A percentile compares a stretch with the other conserved stretches of the same genome.
These are phyloP conservation scores for Oplegnathus fasciatus DNA, from an alignment of 2,113 vertebrate genomes.

Conservation along the genomic window DNA sequence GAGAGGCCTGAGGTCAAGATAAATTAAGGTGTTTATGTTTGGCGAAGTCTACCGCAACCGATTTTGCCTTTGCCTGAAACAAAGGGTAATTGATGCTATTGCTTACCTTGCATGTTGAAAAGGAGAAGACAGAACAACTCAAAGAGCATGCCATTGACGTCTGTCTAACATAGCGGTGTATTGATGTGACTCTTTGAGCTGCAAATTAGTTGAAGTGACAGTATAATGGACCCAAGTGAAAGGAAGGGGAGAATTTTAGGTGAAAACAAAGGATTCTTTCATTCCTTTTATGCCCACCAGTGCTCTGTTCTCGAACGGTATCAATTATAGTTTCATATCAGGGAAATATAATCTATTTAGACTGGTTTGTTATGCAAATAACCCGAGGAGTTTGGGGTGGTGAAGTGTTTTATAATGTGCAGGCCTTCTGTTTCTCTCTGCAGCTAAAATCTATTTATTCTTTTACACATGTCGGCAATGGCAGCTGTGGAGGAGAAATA, in stretches of 20 bases:
- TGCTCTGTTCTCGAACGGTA: constrained; percentile 60
- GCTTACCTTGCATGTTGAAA: constrained; percentile 64
- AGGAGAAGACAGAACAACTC: constrained; percentile 49
- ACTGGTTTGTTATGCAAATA: constrained; percentile 73
- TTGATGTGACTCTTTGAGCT: constrained; percentile 79
- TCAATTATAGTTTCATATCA: constrained; percentile 76
- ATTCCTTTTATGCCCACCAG: constrained; percentile 60
- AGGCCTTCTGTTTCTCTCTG: constrained; percentile 24
- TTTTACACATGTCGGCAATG: constrained; percentile 45
- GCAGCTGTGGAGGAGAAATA: constrained; percentile 45
- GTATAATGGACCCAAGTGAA: constrained; percentile 69
- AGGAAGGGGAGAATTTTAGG: constrained; percentile 51
- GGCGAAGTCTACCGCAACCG: background rate
- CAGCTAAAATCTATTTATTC: constrained; percentile 49
- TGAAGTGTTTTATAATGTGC: constrained; percentile 58
- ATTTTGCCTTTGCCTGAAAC: constrained; percentile 64
- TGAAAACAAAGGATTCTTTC: constrained; percentile 72
- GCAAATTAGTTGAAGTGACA: constrained; percentile 78
- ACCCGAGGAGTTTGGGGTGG: constrained; percentile 50
- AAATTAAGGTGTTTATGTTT: constrained; percentile 27
- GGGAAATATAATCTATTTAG: constrained; percentile 72
- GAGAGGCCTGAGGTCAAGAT: constrained; percentile 36
- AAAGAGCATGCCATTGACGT: constrained; percentile 57
- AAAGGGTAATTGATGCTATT: constrained; percentile 72
- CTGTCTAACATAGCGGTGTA: constrained; percentile 60